Conservation (phyloP, 1,140 invertebrate species). For the Bombyx mandarina region DNA sequence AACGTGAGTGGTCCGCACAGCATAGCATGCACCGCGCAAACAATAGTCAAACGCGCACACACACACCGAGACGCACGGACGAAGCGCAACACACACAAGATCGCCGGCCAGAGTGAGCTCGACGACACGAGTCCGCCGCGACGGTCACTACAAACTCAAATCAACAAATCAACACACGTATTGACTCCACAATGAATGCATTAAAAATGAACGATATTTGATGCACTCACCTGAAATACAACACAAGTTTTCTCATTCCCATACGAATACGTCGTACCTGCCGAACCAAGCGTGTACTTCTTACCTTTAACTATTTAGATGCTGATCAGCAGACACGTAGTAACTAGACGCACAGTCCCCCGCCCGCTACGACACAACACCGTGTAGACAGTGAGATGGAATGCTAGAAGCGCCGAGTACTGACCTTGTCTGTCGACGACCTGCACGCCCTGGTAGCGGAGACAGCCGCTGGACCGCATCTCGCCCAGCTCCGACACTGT, state of each 20-base stretch:
- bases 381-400: too few species aligned
- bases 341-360: neutral
- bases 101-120: conserved; percentile 65
- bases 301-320: conserved; percentile 5
- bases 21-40: conserved; percentile 41
- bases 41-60: conserved; percentile 48
- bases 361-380: too few species aligned
- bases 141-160: conserved; percentile 48
- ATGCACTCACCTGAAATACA: neutral
- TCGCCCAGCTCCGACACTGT: conserved; percentile 8
- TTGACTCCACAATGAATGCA: conserved; percentile 9
- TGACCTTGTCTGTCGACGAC: conserved; percentile 23
- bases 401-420: conserved; percentile 4
- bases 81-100: conserved; percentile 63
- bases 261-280: neutral
- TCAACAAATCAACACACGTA: conserved; percentile 38
- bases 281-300: conserved; percentile 10
- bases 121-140: conserved; percentile 21
- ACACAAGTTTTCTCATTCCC: neutral
- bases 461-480: conserved; percentile 9
- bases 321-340: neutral
- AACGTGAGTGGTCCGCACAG: neutral
- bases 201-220: conserved; percentile 2
- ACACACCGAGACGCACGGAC: conserved; percentile 14
- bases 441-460: conserved; percentile 22